Base-by-base conservation (phyloP, 2,797 vertebrate genomes). In the Parotocinclus haroldoi region DNA sequence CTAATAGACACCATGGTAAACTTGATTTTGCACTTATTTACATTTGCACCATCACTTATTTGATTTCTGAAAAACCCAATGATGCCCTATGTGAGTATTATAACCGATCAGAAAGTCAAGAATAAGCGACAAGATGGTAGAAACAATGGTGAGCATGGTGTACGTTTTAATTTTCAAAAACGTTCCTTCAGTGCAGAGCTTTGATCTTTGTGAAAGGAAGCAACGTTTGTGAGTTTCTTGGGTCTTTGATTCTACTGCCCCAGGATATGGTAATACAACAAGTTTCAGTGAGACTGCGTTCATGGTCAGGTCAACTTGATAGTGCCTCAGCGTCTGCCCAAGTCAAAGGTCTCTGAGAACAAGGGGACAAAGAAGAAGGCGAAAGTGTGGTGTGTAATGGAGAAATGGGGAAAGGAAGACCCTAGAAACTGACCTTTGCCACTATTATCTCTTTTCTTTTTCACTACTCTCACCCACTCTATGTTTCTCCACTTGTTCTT, bases 341-440 rank as follows among this genome's bases (percentile, higher is more conserved):
- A 64, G 76, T 75, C 76, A 78, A 75, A 76, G 73, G 76, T 78
- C 66, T 51, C 10, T 64, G 48, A 48, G 63, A 72, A 68, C 39
- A 75, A 72, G 63, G 48, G 72, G 7, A 36, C 16, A 67, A 50
- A 66, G 63, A 56, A 71, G 59, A 68, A 59, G 68, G 74, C 58
- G 66, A 76, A 62, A 63, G 69, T 42, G 36, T 40, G 0, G 52
- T 56, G 60, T 56, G 65, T 50, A 50, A 73, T 54, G 39, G 71
- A 13, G 38, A 56, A 79, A 79, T 59, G 61, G 68, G 54, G 70
- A 79, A 77, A 79, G 78, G 78, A 77, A 79, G 75, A 79, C 64
- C 57, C 66, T 40, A 52, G 46, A 68, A 63, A 37, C 53, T 73
- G 67, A 71, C 75, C 71, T 69, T 66, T 71, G 62, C 12, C 69